Evolutionary conservation across 2,888 invertebrate genomes (phyloP).

Genomic region (Brenthis ino): DNA sequence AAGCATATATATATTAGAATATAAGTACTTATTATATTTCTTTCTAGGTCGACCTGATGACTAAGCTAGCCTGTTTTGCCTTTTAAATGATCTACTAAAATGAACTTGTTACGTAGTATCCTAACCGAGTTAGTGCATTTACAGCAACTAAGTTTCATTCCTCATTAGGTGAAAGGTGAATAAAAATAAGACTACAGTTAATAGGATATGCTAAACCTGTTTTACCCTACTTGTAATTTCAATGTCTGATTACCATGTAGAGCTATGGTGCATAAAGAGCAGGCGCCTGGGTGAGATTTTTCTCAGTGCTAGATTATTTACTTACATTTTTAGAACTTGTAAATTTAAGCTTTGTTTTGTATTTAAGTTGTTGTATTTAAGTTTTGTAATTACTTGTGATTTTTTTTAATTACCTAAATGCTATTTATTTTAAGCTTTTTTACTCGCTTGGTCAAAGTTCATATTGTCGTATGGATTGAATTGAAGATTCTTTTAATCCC

Average conservation of each 20-base stretch:
- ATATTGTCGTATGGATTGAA: too few relatives aligned
- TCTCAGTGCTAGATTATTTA: neutral
- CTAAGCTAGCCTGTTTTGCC: conserved; percentile 29
- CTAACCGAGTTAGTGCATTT: conserved; percentile 37
- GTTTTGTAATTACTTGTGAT: too few relatives aligned
- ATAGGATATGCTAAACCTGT: conserved; percentile 42
- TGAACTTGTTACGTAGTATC: conserved; percentile 34
- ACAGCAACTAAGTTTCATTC: conserved; percentile 32
- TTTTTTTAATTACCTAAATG: too few relatives aligned
- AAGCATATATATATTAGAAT: neutral
- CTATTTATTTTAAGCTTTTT: too few relatives aligned
- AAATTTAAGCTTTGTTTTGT: too few relatives aligned
- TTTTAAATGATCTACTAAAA: conserved; percentile 37
- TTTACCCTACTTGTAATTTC: conserved; percentile 41
- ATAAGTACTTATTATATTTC: conserved; percentile 10
- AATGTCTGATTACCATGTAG: conserved; percentile 41
- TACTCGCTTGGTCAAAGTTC: too few relatives aligned
- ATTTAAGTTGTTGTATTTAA: too few relatives aligned
- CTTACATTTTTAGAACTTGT: too few relatives aligned
- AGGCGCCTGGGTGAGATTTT: conserved; percentile 5
- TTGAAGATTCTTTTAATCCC: neutral
- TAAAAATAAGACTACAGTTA: conserved; percentile 38
- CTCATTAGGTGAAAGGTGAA: conserved; percentile 41
- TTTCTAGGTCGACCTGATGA: conserved; percentile 32
- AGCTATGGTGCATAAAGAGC: conserved; percentile 25